Conservation (phyloP, 2,888 invertebrate genomes). For the Dascillus cervinus region DNA sequence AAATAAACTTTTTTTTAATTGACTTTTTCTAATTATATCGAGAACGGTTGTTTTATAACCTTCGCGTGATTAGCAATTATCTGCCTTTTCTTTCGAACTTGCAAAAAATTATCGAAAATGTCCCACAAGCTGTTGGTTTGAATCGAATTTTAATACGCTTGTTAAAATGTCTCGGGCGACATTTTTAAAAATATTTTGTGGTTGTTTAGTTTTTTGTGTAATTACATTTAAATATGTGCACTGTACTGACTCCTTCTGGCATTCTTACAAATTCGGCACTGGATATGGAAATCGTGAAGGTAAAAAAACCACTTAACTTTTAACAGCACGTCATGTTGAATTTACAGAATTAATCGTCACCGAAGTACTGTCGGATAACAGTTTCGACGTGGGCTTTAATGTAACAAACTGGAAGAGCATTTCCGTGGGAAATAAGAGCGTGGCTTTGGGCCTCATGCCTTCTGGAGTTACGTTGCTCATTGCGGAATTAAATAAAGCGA, state of each 20-base stretch:
- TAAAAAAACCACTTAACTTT: slow-evolving; percentile 13
- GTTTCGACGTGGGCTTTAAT: slow-evolving; percentile 18
- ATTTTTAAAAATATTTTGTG: too few relatives aligned
- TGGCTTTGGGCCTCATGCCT: slow-evolving; percentile 21
- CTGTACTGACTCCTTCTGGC: slow-evolving; percentile 28
- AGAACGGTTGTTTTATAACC: too few relatives aligned
- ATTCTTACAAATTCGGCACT: slow-evolving; percentile 34
- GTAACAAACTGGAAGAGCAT: slow-evolving; percentile 24
- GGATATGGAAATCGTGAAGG: slow-evolving; percentile 41
- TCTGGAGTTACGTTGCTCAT: slow-evolving; percentile 19
- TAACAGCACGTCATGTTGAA: neutral
- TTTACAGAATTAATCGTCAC: slow-evolving; percentile 24
- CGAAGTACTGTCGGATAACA: slow-evolving; percentile 20
- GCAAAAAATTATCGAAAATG: too few relatives aligned
- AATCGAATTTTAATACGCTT: too few relatives aligned
- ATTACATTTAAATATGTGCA: too few relatives aligned
- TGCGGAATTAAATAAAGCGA: slow-evolving; percentile 7
- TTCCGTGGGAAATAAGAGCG: slow-evolving; percentile 16
- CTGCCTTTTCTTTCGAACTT: too few relatives aligned
- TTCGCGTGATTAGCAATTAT: too few relatives aligned
- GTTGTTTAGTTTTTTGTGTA: too few relatives aligned
- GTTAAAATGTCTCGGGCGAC: too few relatives aligned
- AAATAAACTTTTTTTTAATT: too few relatives aligned
- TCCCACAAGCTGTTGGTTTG: too few relatives aligned
- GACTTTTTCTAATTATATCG: too few relatives aligned